Conservation (phyloP, 2,888 invertebrate genomes). For the Suillia variegata region DNA sequence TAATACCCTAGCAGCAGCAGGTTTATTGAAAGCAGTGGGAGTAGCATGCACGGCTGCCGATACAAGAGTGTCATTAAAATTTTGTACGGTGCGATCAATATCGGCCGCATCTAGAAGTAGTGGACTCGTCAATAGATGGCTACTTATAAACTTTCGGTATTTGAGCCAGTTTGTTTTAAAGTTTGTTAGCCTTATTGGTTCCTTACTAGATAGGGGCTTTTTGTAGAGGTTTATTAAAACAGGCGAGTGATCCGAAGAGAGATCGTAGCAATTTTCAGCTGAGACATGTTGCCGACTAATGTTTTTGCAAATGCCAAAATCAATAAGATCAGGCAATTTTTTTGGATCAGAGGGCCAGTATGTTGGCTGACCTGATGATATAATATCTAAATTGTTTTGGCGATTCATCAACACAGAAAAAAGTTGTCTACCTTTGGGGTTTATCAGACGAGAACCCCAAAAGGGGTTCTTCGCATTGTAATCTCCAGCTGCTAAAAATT, state of each 20-base stretch:
- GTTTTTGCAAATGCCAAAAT: background rate
- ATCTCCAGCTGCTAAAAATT: slow-evolving; percentile 1
- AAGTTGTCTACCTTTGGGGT: background rate
- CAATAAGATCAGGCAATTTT: background rate
- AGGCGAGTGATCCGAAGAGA: background rate
- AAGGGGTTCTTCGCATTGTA: background rate
- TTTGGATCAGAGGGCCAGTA: background rate
- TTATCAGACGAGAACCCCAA: background rate
- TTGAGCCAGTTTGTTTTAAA: background rate
- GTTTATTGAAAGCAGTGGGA: no score
- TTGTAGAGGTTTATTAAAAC: no score
- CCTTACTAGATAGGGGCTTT: no score
- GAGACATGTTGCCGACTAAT: background rate
- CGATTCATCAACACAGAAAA: background rate
- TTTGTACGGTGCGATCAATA: background rate
- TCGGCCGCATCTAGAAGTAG: background rate
- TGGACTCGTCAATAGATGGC: background rate
- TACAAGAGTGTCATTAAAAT: background rate
- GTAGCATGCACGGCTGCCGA: background rate
- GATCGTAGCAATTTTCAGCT: background rate
- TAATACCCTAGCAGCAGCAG: background rate
- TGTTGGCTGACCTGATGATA: background rate
- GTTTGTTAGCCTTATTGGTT: background rate
- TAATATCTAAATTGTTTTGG: background rate
- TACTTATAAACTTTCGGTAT: background rate